A percentile compares a stretch with the other conserved stretches of the same genome.
Evolutionary conservation across 2,113 vertebrate genomes (phyloP).

Genomic region (Sialia sialis): DNA sequence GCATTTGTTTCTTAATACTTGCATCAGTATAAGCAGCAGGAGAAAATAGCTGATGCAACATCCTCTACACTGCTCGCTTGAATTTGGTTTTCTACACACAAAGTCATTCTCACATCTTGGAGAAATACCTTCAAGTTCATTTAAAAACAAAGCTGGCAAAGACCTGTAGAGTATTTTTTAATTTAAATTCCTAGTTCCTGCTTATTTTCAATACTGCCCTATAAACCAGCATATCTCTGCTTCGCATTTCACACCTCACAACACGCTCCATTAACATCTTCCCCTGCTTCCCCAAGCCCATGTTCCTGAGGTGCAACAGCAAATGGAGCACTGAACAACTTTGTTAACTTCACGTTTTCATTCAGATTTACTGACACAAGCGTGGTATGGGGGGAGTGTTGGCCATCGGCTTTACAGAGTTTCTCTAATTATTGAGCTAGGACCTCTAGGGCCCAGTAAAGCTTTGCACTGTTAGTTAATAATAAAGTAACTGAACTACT

Average conservation of each 20-base stretch:
- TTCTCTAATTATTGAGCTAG: conserved; percentile 71
- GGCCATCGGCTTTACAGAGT: conserved; percentile 62
- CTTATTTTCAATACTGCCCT: not conserved
- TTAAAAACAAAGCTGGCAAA: not conserved
- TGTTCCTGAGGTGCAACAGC: conserved; percentile 39
- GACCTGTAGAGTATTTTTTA: not conserved
- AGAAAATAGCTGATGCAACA: not conserved
- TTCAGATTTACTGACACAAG: conserved; percentile 61
- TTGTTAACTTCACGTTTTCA: conserved; percentile 54
- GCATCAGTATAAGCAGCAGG: not conserved
- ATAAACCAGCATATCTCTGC: not conserved
- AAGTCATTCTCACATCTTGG: not conserved
- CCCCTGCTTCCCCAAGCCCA: not conserved
- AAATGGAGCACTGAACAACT: conserved; percentile 42
- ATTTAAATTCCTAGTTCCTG: not conserved
- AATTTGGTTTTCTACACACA: not conserved
- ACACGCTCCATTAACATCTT: not conserved
- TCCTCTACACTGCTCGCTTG: not conserved
- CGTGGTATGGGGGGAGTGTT: conserved; percentile 40
- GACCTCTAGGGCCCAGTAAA: conserved; percentile 69
- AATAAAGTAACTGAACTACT: conserved; percentile 65
- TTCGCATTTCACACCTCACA: conserved; percentile 20
- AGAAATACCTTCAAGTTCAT: not conserved
- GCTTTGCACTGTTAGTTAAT: conserved; percentile 55
- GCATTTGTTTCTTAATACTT: not conserved